Evolutionary conservation across 2,888 invertebrate species (phyloP), one percentile per base, ranked within the genome.

Genomic region (Acanthococcus lagerstroemiae): DNA sequence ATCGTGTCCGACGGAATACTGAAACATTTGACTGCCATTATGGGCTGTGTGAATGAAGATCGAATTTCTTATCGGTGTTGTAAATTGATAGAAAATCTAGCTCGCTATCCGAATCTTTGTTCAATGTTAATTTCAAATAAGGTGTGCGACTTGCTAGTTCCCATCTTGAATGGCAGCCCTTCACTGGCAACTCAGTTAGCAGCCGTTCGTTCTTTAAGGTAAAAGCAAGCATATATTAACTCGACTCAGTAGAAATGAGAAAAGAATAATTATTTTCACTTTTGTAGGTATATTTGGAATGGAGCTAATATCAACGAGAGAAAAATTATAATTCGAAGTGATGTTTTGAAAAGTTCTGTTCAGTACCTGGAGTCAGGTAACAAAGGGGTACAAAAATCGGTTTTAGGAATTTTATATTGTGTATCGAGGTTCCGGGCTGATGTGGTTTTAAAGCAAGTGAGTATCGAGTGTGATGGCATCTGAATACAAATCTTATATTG

Each of bases 271-370:
- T n/a, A n/a, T n/a, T n/a, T n/a, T n/a, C n/a, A n/a, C n/a, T n/a
- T n/a, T n/a, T n/a, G n/a, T n/a, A 63, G 63, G 25, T 50, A 52
- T 37, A 52, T 63, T 9, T 63, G 52, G 52, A 54, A 54, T 3
- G 54, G 37, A 24, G 27, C 37, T 6, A 63, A 37, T 37, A 17
- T 25, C 7, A 54, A 52, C 17, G 63, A 63, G 27, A 50, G 44
- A 37, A 63, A 52, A 52, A 22, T 19, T 12, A 50, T 63, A 17
- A 52, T 37, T n/a, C n/a, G 30, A 30, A 52, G 54, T 44, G 37
- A 50, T 54, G 24, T 63, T 12, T 52, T 63, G 3, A 22, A 21
- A 37, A 63, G 30, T 44, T 27, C 50, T 44, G 44, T 52, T 1
- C 26, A 54, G 24, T 37, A 52, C 19, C 22, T 63, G 21, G 21